Evolutionary conservation across 2,113 vertebrate genomes (phyloP), one percentile per base, ranked within the genome.

Genomic region (Nerophis lumbriciformis): DNA sequence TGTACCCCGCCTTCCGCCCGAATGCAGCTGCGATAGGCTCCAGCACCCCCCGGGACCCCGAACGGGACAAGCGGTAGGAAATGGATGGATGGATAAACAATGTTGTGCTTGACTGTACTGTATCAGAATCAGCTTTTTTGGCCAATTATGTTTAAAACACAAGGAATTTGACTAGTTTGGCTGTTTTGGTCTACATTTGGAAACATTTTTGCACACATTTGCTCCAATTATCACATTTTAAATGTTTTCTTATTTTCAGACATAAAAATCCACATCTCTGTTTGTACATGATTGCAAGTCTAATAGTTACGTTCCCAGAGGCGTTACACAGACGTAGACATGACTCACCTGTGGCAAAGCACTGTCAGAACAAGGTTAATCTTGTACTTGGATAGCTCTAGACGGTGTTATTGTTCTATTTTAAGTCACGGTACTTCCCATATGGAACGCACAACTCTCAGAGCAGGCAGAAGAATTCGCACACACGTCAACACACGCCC

Each of bases 401-500:
- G 66, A 58, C 48, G 39, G 47, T 6, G 37, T 69, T 67, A 71
- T 64, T 71, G 69, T 79, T 68, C 66, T 75, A 28, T 63, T 61
- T 59, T 64, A 48, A 80, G 60, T 44, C 16, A 0, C 1, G 82
- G 85, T 78, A 81, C 70, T 87, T 89, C 84, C 82, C 77, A 68
- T 42, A 39, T 13, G 0, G 15, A 21, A 48, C 51, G 50, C 61
- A 57, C 28, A 68, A 69, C 42, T n/a, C 69, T 45, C 48, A 44
- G 65, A 44, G 65, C 63, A 68, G 68, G 66, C 44, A 63, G 14
- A 63, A 87, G 78, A 86, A 88, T 86, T 75, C 73, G 28, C 28
- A 28, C 42, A 74, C 85, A 48, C 57, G 84, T 85, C 85, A 78
- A 77, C 77, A 79, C 87, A 86, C n/a, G 80, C 70, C 28, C 81